Percentiles rank a stretch among this genome's conserved stretches.
These are phyloP conservation scores for Ellobius talpinus DNA, from an alignment of 2,113 vertebrate species.

Conservation along the genomic window DNA sequence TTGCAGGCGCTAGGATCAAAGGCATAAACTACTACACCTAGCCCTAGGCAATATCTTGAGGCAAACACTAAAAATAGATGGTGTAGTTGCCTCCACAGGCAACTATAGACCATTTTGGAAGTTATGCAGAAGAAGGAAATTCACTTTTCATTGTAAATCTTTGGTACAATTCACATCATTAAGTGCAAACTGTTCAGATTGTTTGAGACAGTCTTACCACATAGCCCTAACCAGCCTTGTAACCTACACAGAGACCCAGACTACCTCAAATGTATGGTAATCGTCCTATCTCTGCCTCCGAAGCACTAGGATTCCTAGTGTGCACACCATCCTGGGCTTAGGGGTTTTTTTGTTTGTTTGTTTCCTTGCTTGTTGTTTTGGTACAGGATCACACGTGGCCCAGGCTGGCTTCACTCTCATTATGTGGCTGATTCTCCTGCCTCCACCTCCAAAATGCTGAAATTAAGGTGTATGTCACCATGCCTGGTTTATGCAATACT, in stretches of 20 bases:
- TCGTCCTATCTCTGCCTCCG: not conserved
- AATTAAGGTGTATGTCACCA: not conserved
- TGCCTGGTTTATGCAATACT: not conserved
- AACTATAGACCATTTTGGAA: not conserved
- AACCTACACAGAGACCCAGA: not conserved
- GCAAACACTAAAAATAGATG: not conserved
- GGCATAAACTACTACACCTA: not conserved
- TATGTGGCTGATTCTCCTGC: not conserved
- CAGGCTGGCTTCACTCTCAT: not conserved
- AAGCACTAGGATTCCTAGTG: not conserved
- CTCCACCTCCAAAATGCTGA: not conserved
- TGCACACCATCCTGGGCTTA: no score
- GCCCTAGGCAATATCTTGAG: not conserved
- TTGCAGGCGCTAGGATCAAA: not conserved
- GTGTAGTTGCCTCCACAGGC: not conserved
- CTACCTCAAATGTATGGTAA: not conserved
- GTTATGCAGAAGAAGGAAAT: not conserved
- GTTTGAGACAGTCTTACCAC: not conserved
- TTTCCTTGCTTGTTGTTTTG: not conserved
- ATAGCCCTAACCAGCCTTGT: not conserved
- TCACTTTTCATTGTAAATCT: not conserved
- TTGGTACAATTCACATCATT: not conserved
- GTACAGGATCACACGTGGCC: not conserved
- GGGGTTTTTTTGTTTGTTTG: no score
- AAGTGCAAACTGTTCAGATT: not conserved